Evolutionary conservation across 2,888 invertebrate species (phyloP).

Genomic region (Melanostoma mellinum): DNA sequence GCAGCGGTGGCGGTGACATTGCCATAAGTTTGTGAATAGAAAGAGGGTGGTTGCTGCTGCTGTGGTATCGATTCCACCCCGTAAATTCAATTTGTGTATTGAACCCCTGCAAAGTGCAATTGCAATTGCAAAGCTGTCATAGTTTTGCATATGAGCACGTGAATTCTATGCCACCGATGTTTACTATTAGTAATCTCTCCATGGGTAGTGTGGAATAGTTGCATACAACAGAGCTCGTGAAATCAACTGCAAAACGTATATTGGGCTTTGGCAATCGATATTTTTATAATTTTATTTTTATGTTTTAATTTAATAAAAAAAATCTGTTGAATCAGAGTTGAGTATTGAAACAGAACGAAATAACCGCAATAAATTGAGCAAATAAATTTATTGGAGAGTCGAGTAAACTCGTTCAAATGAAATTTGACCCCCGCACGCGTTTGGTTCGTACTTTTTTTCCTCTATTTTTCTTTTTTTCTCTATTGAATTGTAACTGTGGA

Average conservation of each 20-base stretch:
- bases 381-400: neutral
- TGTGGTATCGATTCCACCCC: slow-evolving; percentile 30
- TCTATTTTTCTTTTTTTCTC: no score
- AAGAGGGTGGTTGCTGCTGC: neutral
- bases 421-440: neutral
- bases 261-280: slow-evolving; percentile 7
- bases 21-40: slow-evolving; percentile 7
- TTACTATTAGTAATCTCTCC: slow-evolving; percentile 13
- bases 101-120: neutral
- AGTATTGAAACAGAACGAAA: neutral
- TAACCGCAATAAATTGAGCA: neutral
- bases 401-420: neutral
- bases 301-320: neutral
- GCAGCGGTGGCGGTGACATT: slow-evolving; percentile 1
- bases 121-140: neutral
- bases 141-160: slow-evolving; percentile 29
- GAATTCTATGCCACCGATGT: slow-evolving; percentile 22
- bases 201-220: neutral
- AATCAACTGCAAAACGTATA: slow-evolving; percentile 12
- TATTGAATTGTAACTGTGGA: no score
- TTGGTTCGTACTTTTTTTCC: no score
- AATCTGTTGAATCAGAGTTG: slow-evolving; percentile 11
- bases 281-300: slow-evolving; percentile 5
- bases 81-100: slow-evolving; percentile 47
- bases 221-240: slow-evolving; percentile 12